Conservation (phyloP, 2,888 invertebrate species). For the Nycteola revayana region DNA sequence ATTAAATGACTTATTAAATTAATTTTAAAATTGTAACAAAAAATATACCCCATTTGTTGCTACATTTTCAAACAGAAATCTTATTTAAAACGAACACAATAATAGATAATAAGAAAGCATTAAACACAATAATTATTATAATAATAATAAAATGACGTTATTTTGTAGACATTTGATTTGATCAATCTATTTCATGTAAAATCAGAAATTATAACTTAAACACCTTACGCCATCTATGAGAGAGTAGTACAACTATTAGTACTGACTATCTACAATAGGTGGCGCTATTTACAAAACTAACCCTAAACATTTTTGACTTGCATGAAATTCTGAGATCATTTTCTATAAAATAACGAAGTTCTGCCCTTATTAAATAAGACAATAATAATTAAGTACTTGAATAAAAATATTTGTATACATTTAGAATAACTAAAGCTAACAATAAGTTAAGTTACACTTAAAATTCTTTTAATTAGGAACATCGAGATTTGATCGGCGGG, state of each 20-base stretch:
- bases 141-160: too few species aligned
- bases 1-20: too few species aligned
- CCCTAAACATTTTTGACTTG: too few species aligned
- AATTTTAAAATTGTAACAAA: too few species aligned
- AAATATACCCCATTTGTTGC: too few species aligned
- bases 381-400: slow-evolving; percentile 31
- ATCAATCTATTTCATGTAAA: too few species aligned
- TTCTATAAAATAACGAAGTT: slow-evolving; percentile 6
- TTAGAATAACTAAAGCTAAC: slow-evolving; percentile 30
- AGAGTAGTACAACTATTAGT: background rate
- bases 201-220: too few species aligned
- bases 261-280: background rate
- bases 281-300: background rate
- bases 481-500: slow-evolving; percentile 56
- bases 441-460: slow-evolving; percentile 44
- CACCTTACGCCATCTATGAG: too few species aligned
- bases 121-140: too few species aligned
- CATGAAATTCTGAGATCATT: background rate
- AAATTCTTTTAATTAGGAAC: slow-evolving; percentile 50
- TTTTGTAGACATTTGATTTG: background rate
- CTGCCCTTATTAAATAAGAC: slow-evolving; percentile 8
- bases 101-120: too few species aligned
- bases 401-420: slow-evolving; percentile 20
- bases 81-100: too few species aligned
- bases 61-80: too few species aligned